Evolutionary conservation across 1,140 invertebrate species (phyloP).

Genomic region (Lasaia peninsularis): DNA sequence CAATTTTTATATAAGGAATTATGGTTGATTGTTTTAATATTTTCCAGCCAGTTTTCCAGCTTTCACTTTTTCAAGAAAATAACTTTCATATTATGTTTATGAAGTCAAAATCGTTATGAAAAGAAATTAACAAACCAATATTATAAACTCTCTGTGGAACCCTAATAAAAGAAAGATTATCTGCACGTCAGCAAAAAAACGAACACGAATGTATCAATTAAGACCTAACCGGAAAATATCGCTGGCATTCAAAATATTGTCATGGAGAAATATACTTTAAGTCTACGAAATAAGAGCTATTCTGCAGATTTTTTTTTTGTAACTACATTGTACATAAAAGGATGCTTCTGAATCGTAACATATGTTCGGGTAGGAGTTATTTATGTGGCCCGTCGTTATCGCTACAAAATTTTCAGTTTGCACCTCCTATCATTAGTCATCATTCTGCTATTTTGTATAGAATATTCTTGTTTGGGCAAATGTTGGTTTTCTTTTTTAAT

Average conservation of each 20-base stretch:
- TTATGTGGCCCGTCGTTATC: background rate
- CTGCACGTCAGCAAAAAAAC: slow-evolving; percentile 32
- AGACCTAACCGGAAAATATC: slow-evolving; percentile 16
- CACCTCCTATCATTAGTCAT: too few species aligned
- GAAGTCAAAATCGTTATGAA: too few species aligned
- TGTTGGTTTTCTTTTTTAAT: too few species aligned
- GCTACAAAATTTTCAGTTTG: too few species aligned
- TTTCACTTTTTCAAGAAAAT: too few species aligned
- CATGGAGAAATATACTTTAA: slow-evolving; percentile 15
- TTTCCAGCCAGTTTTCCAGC: too few species aligned
- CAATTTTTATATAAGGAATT: too few species aligned
- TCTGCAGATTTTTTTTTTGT: background rate
- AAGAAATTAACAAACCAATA: background rate
- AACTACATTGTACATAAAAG: background rate
- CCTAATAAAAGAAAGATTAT: slow-evolving; percentile 20
- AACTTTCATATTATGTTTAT: too few species aligned
- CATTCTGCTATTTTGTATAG: too few species aligned
- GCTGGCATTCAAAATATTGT: background rate
- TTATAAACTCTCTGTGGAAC: background rate
- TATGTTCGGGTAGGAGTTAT: background rate
- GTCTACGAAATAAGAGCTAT: background rate
- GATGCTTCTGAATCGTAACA: background rate
- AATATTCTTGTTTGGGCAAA: too few species aligned
- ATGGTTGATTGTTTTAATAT: too few species aligned
- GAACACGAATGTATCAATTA: slow-evolving; percentile 36